phyloP scores from a whole-genome alignment of 2,888 invertebrate species.

The Phalangium opilio region DNA sequence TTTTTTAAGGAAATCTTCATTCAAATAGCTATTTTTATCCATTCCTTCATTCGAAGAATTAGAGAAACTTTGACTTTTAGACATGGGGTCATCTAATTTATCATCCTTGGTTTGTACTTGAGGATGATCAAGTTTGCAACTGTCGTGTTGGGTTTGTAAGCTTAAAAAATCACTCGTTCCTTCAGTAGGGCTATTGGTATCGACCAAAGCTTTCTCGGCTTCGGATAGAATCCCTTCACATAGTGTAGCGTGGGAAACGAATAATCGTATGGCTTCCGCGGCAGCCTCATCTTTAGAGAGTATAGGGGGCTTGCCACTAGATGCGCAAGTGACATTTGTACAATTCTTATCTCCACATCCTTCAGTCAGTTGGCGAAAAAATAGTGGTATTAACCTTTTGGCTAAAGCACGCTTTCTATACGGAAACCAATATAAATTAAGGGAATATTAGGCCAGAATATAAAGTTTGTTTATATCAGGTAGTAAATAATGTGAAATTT shows the following conservation, averaged over 20 bases:
- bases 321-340: neutral
- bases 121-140: neutral
- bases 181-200: neutral
- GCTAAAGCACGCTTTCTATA: neutral
- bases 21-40: slow-evolving; percentile 34
- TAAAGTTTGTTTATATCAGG: too few relatives aligned
- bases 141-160: neutral
- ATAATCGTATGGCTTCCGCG: neutral
- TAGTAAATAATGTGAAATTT: too few relatives aligned
- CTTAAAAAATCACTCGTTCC: neutral
- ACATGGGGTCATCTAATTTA: neutral
- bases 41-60: slow-evolving; percentile 2
- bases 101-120: neutral
- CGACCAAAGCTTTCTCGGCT: neutral
- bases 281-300: neutral
- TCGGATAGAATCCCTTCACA: neutral
- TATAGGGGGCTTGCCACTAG: neutral
- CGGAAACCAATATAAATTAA: too few relatives aligned
- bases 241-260: neutral
- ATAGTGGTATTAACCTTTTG: neutral
- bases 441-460: too few relatives aligned
- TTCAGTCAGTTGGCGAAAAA: neutral
- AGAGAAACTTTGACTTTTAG: neutral
- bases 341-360: neutral
- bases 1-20: slow-evolving; percentile 55